Evolutionary conservation across 23 tunicate genomes (phyloP), one percentile per base, ranked within the genome.

Genomic region (Trididemnum miniatum): DNA sequence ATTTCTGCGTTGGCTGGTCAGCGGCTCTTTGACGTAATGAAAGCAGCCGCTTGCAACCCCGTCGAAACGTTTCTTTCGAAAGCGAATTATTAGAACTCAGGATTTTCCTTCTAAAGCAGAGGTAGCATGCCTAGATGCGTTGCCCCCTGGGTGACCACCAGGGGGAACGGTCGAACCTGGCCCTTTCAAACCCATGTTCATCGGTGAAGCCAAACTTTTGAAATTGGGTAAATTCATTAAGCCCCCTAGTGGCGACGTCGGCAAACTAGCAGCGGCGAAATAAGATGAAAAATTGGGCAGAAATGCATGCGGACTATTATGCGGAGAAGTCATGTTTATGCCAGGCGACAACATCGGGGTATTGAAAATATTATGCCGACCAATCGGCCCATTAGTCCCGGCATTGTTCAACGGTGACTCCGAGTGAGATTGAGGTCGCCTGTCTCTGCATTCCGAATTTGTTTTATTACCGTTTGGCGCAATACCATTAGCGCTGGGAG

Each of bases 41-140:
- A n/a, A n/a, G n/a, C n/a, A n/a, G n/a, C n/a, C n/a, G n/a, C n/a
- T n/a, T n/a, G n/a, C n/a, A n/a, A n/a, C n/a, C n/a, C n/a, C n/a
- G n/a, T n/a, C n/a, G n/a, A n/a, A n/a, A n/a, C n/a, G n/a, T n/a
- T n/a, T n/a, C n/a, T n/a, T n/a, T n/a, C n/a, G n/a, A n/a, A n/a
- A n/a, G n/a, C n/a, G n/a, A n/a, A n/a, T n/a, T n/a, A n/a, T n/a
- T n/a, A n/a, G n/a, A n/a, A 39, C 59, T 87, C 86, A 87, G 3
- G 92, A 87, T 49, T 82, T 87, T 33, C 92, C 92, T 65, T 87
- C 92, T 27, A 87, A 34, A 51, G 86, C 92, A 12, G 92, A 81
- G 24, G 77, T 74, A 18, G 82, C 44, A 20, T 30, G 77, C 29
- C 92, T 36, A 24, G 86, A 15, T 0, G 86, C 74, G 33, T 31